These are phyloP conservation scores for Australoheros facetus DNA, from an alignment of 2,797 vertebrate species.

Conservation along the genomic window DNA sequence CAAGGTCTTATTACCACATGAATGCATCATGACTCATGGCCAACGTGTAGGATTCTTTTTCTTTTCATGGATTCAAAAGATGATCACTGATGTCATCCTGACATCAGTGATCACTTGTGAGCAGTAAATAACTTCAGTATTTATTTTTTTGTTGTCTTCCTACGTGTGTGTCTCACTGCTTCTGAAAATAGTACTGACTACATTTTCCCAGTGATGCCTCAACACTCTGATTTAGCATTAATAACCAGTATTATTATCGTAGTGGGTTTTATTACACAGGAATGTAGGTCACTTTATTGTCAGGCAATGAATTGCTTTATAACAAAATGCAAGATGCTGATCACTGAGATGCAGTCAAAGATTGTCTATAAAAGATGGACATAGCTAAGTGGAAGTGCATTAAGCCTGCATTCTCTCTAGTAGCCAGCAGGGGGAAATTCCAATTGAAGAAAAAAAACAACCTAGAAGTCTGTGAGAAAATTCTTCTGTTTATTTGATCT, in stretches of 20 bases:
- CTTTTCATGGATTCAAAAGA: neutral
- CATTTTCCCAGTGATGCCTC: neutral
- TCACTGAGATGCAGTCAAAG: no score
- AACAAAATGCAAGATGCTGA: no score
- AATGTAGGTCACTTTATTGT: neutral
- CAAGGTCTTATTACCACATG: neutral
- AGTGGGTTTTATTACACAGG: no score
- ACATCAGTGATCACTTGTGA: neutral
- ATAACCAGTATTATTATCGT: neutral
- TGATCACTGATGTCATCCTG: neutral
- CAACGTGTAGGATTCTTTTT: neutral
- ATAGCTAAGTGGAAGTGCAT: no score
- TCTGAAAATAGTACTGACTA: neutral
- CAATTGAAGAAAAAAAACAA: no score
- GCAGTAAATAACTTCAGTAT: neutral
- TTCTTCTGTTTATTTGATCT: no score
- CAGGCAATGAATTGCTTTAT: no score
- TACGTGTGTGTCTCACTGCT: neutral
- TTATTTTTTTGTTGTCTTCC: rapidly evolving
- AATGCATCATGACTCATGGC: neutral
- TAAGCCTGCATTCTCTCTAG: no score
- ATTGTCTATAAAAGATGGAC: no score
- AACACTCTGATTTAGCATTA: neutral
- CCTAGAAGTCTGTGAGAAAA: no score
- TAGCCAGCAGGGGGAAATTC: no score